Evolutionary conservation across 2,888 invertebrate species (phyloP).

Genomic region (Cephus runcator): DNA sequence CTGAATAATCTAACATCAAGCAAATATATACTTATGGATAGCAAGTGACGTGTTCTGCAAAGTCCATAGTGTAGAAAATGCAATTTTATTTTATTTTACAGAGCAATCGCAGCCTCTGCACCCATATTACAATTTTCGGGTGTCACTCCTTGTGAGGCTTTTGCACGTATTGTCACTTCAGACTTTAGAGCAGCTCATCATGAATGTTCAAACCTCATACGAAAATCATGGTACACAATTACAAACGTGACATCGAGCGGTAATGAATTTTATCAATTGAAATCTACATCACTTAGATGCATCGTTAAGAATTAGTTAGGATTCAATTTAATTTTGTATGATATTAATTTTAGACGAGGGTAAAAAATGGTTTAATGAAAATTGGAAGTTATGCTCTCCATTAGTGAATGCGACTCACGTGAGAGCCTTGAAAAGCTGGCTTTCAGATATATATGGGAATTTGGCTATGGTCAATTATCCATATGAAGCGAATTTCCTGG

Average conservation of each 20-base stretch:
- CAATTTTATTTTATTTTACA: conserved; percentile 47
- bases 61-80: background rate
- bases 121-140: conserved; percentile 89
- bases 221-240: conserved; percentile 81
- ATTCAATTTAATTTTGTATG: conserved; percentile 2
- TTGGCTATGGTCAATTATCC: conserved; percentile 97
- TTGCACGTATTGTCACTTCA: conserved; percentile 81
- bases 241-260: conserved; percentile 67
- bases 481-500: conserved; percentile 85
- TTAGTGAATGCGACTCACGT: conserved; percentile 72
- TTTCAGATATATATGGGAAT: conserved; percentile 78
- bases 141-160: conserved; percentile 82
- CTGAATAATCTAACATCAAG: background rate
- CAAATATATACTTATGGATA: background rate
- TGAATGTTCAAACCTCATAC: conserved; percentile 78
- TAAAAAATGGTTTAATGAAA: conserved; percentile 74
- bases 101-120: conserved; percentile 93
- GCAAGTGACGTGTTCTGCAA: background rate
- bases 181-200: conserved; percentile 73
- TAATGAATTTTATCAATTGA: conserved; percentile 51
- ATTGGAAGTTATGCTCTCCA: conserved; percentile 82
- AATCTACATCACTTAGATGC: background rate
- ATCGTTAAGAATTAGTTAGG: conserved; percentile 3
- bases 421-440: conserved; percentile 74
- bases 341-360: conserved; percentile 70